phyloP scores from a whole-genome alignment of 1,140 invertebrate species.

The Bacillus rossius region DNA sequence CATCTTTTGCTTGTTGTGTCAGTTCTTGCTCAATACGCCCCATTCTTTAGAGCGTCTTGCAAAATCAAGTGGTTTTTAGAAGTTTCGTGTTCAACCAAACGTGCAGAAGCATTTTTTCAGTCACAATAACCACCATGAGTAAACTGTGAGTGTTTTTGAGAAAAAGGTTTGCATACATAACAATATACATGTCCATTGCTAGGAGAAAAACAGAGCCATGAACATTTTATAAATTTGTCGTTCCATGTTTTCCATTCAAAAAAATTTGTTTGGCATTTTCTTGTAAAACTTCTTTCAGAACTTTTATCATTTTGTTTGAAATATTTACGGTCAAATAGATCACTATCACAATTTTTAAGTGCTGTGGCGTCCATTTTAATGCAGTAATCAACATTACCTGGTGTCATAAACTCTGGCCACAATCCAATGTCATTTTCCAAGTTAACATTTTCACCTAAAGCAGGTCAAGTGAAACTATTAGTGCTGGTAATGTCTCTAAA shows the following conservation, averaged over 20 bases:
- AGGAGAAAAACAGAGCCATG: slow-evolving; percentile 18
- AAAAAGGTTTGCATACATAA: slow-evolving; percentile 18
- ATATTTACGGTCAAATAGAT: too few relatives aligned
- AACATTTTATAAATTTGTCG: slow-evolving; percentile 14
- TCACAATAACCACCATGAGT: slow-evolving; percentile 17
- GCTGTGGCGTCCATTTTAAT: too few relatives aligned
- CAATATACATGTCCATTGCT: slow-evolving; percentile 11
- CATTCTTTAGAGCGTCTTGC: slow-evolving; percentile 10
- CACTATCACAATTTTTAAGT: too few relatives aligned
- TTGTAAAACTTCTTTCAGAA: too few relatives aligned
- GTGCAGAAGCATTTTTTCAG: slow-evolving; percentile 19
- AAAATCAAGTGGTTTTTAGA: slow-evolving; percentile 15
- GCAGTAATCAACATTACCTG: too few relatives aligned
- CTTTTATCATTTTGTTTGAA: too few relatives aligned
- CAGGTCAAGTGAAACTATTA: too few relatives aligned
- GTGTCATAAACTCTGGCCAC: too few relatives aligned
- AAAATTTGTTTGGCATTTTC: slow-evolving; percentile 5
- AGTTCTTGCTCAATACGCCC: slow-evolving; percentile 13
- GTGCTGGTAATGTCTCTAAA: too few relatives aligned
- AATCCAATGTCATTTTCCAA: too few relatives aligned
- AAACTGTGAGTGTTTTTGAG: slow-evolving; percentile 3
- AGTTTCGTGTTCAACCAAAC: slow-evolving; percentile 17
- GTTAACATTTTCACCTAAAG: too few relatives aligned
- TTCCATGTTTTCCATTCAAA: slow-evolving; percentile 11
- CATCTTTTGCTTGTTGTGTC: slow-evolving; percentile 15